Base-by-base conservation (phyloP, 1,140 invertebrate species). In the Ostrea edulis region DNA sequence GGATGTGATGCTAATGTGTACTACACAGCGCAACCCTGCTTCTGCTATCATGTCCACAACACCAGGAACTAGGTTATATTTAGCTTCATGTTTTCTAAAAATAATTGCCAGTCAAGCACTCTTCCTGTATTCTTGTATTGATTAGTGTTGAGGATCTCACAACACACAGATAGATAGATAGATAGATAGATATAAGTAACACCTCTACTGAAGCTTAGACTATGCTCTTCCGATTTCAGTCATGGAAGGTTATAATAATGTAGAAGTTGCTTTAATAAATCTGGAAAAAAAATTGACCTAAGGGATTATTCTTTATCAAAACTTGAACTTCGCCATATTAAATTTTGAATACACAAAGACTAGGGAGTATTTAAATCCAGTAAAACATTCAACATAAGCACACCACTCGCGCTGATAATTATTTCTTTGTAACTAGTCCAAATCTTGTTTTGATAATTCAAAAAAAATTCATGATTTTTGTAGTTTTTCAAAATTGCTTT, bases 111-210 rank as follows among this genome's bases (percentile, higher is more conserved):
- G 68, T 77, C 25, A 29, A 77, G 68, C 68, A 77, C 68, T 77
- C 68, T 77, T 77, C 68, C 68, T 77, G 68, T 77, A 77, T 77
- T 77, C 68, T 77, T 77, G 25, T 77, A 77, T 77, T 77, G 68
- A 77, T 77, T 77, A 77, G 25, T 35, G 68, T 77, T 77, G 8
- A 77, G 68, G 29, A 77, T 77, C 68, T 77, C 29, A 77, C 68
- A 77, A 77, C 68, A 77, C 68, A 77, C 14, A 17, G 68, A 29
- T 25, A 17, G 7, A 25, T 29, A 35, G 4, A 25, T 77, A 25
- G 35, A 25, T 35, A 25, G 9, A 29, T 77, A 29, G 35, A 9
- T 77, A 25, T 29, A 29, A 29, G 68, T 77, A 35, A 77, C 29
- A 29, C 25, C 25, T 9, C 25, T 77, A 77, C 68, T 29, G 25